A percentile compares a stretch with the other conserved stretches of the same genome.
Evolutionary conservation across 2,888 invertebrate genomes (phyloP).

Genomic region (Heliconius cydno): DNA sequence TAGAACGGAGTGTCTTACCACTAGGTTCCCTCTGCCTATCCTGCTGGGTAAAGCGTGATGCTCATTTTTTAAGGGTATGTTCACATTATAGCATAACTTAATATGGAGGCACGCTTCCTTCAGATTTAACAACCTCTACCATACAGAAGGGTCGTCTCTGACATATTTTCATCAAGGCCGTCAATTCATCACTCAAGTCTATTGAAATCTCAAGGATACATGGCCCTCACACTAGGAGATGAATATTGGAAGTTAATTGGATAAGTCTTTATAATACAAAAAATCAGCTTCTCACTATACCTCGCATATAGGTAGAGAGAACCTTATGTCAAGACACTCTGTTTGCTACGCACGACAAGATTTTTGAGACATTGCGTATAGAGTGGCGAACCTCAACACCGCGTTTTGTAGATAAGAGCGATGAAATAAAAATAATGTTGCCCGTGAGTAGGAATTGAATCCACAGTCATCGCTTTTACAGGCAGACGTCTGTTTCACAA

Average conservation of each 20-base stretch:
- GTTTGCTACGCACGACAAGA: background rate
- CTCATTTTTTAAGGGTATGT: no score
- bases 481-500: background rate
- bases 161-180: constrained; percentile 28
- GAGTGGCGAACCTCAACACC: background rate
- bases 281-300: background rate
- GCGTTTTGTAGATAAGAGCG: background rate
- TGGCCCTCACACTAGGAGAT: constrained; percentile 27
- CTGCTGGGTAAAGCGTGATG: no score
- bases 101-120: constrained; percentile 1
- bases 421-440: background rate
- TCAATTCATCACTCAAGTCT: constrained; percentile 27
- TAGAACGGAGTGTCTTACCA: no score
- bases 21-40: no score
- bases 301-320: background rate
- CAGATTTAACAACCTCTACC: constrained; percentile 13
- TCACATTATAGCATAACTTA: background rate
- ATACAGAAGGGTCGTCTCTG: constrained; percentile 12
- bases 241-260: constrained; percentile 16
- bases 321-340: background rate
- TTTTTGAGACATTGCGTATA: background rate
- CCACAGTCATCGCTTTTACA: background rate
- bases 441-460: background rate
- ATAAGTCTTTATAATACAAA: background rate
- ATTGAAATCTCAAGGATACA: constrained; percentile 41